These are phyloP conservation scores for Brachystomella parvula DNA, from an alignment of 1,140 invertebrate species.

Conservation along the genomic window DNA sequence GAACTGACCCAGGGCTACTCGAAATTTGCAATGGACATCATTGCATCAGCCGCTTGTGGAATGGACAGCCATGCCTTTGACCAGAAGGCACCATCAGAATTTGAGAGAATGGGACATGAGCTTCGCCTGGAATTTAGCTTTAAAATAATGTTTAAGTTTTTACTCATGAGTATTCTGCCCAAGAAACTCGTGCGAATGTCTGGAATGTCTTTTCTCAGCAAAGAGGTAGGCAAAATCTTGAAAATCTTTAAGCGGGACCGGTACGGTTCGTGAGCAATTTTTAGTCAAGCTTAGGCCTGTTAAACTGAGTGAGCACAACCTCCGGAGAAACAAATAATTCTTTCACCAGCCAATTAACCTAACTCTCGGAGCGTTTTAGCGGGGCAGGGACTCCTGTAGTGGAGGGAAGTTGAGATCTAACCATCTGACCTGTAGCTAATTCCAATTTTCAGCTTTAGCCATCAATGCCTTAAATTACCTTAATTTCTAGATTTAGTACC, in stretches of 20 bases:
- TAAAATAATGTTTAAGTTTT: conserved; percentile 5
- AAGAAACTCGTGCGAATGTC: not conserved
- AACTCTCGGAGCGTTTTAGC: not conserved
- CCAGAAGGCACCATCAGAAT: conserved; percentile 24
- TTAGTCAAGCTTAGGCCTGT: not conserved
- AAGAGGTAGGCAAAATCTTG: not conserved
- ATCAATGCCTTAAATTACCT: not conserved
- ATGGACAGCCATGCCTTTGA: conserved; percentile 41
- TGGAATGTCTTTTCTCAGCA: not conserved
- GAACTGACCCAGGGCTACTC: conserved; percentile 35
- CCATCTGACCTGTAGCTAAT: no score
- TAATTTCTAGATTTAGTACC: not conserved
- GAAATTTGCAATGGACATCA: conserved; percentile 47
- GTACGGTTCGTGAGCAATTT: not conserved
- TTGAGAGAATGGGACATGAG: conserved; percentile 21
- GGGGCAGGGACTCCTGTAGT: not conserved
- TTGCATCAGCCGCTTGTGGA: conserved; percentile 48
- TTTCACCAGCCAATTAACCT: no score
- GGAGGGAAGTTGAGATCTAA: no score
- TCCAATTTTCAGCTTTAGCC: no score
- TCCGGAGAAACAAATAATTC: no score
- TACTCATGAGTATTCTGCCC: not conserved
- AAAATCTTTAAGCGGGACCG: not conserved
- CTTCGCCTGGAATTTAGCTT: not conserved
- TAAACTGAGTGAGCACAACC: not conserved